Conservation (phyloP, 1,140 invertebrate genomes). For the Scaptodrosophila lebanonensis region DNA sequence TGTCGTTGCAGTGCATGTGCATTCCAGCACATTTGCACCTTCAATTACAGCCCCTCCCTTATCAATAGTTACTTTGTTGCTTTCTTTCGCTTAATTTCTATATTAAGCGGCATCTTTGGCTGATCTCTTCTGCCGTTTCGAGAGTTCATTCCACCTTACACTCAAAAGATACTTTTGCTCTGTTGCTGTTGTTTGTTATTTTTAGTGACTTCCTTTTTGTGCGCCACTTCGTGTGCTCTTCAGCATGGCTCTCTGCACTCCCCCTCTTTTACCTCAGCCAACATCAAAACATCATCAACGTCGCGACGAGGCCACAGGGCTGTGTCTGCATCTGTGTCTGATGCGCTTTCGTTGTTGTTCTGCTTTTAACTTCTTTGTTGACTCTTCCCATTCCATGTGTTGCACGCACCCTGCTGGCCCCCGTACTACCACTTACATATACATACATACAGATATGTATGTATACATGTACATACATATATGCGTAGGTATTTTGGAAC, state of each 20-base stretch:
- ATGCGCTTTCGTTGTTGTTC: constrained; percentile 16
- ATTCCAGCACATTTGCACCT: not conserved
- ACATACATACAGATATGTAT: no score
- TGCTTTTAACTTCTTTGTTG: constrained; percentile 41
- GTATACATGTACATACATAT: no score
- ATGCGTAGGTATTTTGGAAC: no score
- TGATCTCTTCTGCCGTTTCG: constrained; percentile 42
- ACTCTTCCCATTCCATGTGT: constrained; percentile 13
- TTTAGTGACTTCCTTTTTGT: constrained; percentile 74
- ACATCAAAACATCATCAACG: no score
- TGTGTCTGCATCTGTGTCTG: constrained; percentile 26
- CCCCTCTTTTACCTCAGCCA: no score
- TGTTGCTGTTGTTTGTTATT: constrained; percentile 60
- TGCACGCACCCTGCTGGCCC: not conserved
- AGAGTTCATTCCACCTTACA: constrained; percentile 73
- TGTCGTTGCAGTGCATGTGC: not conserved
- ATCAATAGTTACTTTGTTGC: constrained; percentile 33
- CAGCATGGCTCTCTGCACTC: constrained; percentile 8
- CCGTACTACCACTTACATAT: not conserved
- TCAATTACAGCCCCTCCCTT: not conserved
- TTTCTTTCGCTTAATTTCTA: constrained; percentile 18
- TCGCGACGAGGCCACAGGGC: no score
- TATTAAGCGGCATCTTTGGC: constrained; percentile 24
- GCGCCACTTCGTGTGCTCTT: constrained; percentile 47
- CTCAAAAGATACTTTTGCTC: constrained; percentile 38